Evolutionary conservation across 2,888 invertebrate genomes (phyloP).

Genomic region (Argyra leucocephala): DNA sequence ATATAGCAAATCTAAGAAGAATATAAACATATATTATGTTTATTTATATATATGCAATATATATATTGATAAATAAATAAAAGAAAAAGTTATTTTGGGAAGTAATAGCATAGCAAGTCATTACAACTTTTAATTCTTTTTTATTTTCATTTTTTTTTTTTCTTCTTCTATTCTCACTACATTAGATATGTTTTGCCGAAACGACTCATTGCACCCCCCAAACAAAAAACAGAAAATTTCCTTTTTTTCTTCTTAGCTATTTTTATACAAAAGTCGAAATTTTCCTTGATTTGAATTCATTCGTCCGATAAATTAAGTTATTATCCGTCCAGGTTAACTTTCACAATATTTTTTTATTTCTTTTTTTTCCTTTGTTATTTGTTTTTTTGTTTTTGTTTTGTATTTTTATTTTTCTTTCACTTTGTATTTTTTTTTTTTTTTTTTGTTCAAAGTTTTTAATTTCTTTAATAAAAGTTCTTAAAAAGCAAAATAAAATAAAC

Average conservation of each 20-base stretch:
- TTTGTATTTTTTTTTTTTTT: too few relatives aligned
- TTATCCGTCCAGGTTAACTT: conserved; percentile 1
- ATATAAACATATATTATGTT: too few relatives aligned
- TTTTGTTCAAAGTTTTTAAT: background rate
- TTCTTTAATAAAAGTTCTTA: background rate
- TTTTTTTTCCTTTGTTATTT: background rate
- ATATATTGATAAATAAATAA: background rate
- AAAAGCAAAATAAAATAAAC: background rate
- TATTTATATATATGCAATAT: too few relatives aligned
- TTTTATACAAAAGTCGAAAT: background rate
- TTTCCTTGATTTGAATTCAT: background rate
- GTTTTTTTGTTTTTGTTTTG: too few relatives aligned
- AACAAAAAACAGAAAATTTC: too few relatives aligned
- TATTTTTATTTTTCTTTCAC: too few relatives aligned
- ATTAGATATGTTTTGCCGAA: background rate
- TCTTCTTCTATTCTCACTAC: background rate
- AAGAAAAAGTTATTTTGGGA: background rate
- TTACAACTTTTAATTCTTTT: conserved; percentile 4
- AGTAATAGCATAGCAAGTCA: background rate
- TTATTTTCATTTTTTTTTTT: background rate
- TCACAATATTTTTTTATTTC: background rate
- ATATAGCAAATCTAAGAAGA: too few relatives aligned
- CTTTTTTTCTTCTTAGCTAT: background rate
- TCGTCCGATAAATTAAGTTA: conserved; percentile 4
- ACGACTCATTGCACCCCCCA: background rate